Conservation (phyloP, 2,888 invertebrate species). For the Drosophila subsilvestris region DNA sequence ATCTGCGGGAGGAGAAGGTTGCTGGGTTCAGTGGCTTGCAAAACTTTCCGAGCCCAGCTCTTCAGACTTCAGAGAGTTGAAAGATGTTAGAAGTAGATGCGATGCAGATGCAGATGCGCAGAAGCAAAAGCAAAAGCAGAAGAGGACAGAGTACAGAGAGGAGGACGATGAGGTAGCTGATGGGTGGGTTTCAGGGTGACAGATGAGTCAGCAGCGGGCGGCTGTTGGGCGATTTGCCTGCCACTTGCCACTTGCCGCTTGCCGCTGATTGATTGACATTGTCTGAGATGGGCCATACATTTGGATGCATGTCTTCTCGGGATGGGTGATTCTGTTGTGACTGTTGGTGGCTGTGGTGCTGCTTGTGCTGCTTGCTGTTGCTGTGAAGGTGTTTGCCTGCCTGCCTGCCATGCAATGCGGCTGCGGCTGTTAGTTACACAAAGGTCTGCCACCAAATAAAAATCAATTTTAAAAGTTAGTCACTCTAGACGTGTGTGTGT, state of each 20-base stretch:
- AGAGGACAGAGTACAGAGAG: constrained; percentile 22
- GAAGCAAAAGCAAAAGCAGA: constrained; percentile 14
- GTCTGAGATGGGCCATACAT: constrained; percentile 71
- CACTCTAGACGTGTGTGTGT: constrained; percentile 43
- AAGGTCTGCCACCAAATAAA: constrained; percentile 38
- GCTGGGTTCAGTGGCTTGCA: constrained; percentile 32
- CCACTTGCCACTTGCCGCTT: constrained; percentile 39
- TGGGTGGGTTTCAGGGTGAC: constrained; percentile 42
- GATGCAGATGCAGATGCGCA: constrained; percentile 33
- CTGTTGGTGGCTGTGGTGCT: constrained; percentile 14
- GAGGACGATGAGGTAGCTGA: constrained; percentile 14
- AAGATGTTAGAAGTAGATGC: constrained; percentile 51
- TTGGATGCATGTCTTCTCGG: constrained; percentile 22
- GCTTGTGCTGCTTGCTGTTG: constrained; percentile 20
- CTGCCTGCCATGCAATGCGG: constrained; percentile 23
- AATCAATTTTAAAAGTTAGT: constrained; percentile 57
- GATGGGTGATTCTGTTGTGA: constrained; percentile 6
- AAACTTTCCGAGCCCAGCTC: constrained; percentile 3
- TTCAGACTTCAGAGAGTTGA: constrained; percentile 1
- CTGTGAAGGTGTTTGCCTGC: constrained; percentile 20
- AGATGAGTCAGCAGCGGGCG: constrained; percentile 49
- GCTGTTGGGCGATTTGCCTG: constrained; percentile 68
- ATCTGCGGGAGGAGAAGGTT: constrained; percentile 73
- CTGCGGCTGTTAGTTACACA: constrained; percentile 57
- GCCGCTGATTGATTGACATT: constrained; percentile 75